phyloP scores from a whole-genome alignment of 2,113 vertebrate species.

The Forbesichthys agassizii region DNA sequence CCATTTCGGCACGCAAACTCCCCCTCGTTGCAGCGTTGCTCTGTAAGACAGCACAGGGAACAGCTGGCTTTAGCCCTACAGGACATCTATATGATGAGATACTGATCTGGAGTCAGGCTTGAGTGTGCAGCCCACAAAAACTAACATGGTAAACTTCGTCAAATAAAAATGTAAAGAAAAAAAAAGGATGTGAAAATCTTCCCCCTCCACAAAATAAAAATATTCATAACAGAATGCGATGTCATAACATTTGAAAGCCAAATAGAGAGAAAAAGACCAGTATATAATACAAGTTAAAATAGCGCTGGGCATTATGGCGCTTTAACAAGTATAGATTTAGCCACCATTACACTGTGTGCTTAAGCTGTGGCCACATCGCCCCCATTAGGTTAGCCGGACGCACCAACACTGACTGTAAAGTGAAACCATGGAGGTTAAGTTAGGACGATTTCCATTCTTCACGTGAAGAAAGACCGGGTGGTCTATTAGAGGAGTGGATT shows the following conservation, averaged over 20 bases:
- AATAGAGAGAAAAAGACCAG: not conserved
- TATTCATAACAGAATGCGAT: not conserved
- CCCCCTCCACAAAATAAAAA: constrained; percentile 12
- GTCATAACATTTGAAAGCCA: not conserved
- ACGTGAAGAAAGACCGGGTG: constrained; percentile 7
- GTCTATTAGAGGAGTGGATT: not conserved
- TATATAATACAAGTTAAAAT: no score
- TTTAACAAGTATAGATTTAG: no score
- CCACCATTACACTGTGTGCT: not conserved
- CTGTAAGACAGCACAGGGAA: constrained; percentile 69
- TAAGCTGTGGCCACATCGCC: not conserved
- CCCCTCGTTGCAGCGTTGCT: constrained; percentile 87
- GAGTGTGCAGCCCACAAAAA: no score
- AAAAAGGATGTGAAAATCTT: not conserved
- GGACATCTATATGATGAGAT: not conserved
- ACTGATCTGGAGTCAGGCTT: no score
- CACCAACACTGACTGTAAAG: not conserved
- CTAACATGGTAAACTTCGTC: not conserved
- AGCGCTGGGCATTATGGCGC: no score
- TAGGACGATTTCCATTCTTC: not conserved
- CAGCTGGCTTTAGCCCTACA: constrained; percentile 15
- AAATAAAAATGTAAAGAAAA: not conserved
- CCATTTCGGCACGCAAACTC: constrained; percentile 96
- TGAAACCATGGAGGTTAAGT: no score
- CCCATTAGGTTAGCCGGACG: not conserved